phyloP scores from a whole-genome alignment of 2,888 invertebrate species.

The Chrysolina oricalcia region DNA sequence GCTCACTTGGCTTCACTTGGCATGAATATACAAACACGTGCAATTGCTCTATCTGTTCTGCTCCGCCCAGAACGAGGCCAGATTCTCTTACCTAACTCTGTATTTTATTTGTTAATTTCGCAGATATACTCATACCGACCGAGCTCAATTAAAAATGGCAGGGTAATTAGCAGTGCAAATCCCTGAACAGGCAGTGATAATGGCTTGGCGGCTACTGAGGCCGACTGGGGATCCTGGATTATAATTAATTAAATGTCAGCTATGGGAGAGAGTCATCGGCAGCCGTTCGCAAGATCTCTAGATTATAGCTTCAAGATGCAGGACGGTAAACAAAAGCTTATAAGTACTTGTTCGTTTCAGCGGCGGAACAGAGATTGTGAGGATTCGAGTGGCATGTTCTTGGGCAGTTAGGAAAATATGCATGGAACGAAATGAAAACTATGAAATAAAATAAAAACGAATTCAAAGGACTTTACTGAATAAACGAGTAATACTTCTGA shows the following conservation, averaged over 20 bases:
- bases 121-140: slow-evolving; percentile 39
- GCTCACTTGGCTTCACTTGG: no score
- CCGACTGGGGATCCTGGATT: slow-evolving; percentile 44
- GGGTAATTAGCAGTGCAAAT: slow-evolving; percentile 48
- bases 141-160: slow-evolving; percentile 48
- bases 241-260: slow-evolving; percentile 49
- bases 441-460: no score
- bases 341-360: background rate
- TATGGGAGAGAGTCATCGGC: slow-evolving; percentile 45
- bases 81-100: slow-evolving; percentile 21
- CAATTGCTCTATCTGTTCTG: no score
- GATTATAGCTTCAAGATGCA: slow-evolving; percentile 30
- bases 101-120: slow-evolving; percentile 38
- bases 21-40: no score
- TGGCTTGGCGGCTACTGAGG: slow-evolving; percentile 41
- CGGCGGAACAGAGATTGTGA: slow-evolving; percentile 16
- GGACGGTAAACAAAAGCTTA: slow-evolving; percentile 30
- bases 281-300: slow-evolving; percentile 38
- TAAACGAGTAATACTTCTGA: no score
- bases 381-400: background rate
- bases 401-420: background rate
- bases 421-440: no score
- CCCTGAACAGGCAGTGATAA: slow-evolving; percentile 47
- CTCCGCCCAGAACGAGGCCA: background rate
- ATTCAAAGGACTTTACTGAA: no score